These are phyloP conservation scores for Himalopsyche phryganea DNA, from an alignment of 1,140 invertebrate species.

Conservation along the genomic window DNA sequence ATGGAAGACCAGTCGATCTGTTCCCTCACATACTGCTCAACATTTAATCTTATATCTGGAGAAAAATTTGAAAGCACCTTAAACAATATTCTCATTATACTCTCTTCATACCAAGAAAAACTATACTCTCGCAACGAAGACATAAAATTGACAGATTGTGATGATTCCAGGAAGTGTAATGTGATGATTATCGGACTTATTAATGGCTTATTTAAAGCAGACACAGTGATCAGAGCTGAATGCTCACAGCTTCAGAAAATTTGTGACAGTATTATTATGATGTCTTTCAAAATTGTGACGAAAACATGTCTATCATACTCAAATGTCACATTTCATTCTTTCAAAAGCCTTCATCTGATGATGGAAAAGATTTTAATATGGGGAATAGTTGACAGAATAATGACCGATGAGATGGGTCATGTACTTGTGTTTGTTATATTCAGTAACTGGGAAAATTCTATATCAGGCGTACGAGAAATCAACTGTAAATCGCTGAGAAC, in stretches of 20 bases:
- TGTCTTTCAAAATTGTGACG: constrained; percentile 36
- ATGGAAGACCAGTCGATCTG: constrained; percentile 17
- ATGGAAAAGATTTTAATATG: constrained; percentile 41
- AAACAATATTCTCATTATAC: constrained; percentile 33
- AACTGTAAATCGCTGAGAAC: constrained; percentile 41
- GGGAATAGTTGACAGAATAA: constrained; percentile 38
- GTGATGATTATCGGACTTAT: constrained; percentile 35
- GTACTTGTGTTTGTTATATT: constrained; percentile 43
- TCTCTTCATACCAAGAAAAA: constrained; percentile 18
- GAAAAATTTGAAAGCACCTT: constrained; percentile 20
- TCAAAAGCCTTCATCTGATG: constrained; percentile 44
- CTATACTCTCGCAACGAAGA: neutral
- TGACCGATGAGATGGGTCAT: constrained; percentile 33
- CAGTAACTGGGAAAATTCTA: constrained; percentile 51
- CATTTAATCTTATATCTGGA: constrained; percentile 8
- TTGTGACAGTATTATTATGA: constrained; percentile 33
- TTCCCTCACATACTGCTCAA: constrained; percentile 9
- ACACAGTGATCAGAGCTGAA: constrained; percentile 37
- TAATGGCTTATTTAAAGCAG: constrained; percentile 48
- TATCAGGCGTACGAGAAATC: constrained; percentile 46
- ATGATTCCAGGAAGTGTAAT: constrained; percentile 2
- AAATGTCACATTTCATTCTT: constrained; percentile 43
- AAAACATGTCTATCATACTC: constrained; percentile 46
- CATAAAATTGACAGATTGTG: neutral
- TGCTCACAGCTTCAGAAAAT: constrained; percentile 8